Percentiles rank a stretch among this genome's conserved stretches.
These are phyloP conservation scores for Galagoides demidoff DNA, from an alignment of 2,797 vertebrate genomes.

Conservation along the genomic window DNA sequence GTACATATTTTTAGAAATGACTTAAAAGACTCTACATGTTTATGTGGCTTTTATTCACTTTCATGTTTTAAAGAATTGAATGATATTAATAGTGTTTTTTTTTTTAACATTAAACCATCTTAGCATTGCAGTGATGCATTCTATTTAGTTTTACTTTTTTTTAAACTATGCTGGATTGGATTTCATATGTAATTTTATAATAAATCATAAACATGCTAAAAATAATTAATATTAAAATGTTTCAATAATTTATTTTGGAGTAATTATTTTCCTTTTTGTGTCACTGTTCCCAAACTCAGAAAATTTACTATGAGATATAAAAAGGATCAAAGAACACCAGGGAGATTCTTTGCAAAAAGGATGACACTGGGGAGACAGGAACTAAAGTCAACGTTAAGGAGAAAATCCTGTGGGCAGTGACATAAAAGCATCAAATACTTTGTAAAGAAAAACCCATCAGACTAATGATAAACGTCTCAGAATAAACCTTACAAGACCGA, in stretches of 20 bases:
- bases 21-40: neutral
- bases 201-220: neutral
- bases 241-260: neutral
- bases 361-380: neutral
- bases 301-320: neutral
- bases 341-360: neutral
- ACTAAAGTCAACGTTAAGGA: neutral
- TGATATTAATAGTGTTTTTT: neutral
- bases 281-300: neutral
- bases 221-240: neutral
- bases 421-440: neutral
- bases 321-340: neutral
- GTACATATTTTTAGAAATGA: neutral
- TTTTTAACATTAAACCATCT: neutral
- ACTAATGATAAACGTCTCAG: too few relatives aligned
- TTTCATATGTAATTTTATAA: neutral
- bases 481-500: neutral
- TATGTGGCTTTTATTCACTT: neutral
- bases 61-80: neutral
- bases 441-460: too few relatives aligned
- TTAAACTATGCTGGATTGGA: neutral
- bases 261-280: neutral
- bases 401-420: neutral
- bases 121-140: neutral
- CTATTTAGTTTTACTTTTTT: neutral